Evolutionary conservation across 1,140 invertebrate species (phyloP).

Genomic region (Bombus impatiens): DNA sequence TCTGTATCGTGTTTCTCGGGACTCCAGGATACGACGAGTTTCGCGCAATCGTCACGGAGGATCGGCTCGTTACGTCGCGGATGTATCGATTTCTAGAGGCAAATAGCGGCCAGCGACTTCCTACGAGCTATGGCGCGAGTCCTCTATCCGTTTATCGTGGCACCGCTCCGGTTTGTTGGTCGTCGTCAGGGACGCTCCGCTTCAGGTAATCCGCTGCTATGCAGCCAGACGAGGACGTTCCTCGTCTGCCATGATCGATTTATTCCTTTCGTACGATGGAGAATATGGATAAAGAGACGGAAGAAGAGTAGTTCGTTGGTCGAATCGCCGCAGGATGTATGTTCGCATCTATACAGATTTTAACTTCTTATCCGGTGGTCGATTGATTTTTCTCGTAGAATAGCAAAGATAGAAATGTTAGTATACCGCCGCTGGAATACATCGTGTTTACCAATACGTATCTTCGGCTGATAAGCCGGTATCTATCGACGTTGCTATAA

Average conservation of each 20-base stretch:
- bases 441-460: background rate
- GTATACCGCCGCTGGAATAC: background rate
- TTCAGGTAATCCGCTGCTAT: slow-evolving; percentile 31
- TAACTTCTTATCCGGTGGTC: background rate
- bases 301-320: too few species aligned
- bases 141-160: slow-evolving; percentile 15
- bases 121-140: background rate
- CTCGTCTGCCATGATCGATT: slow-evolving; percentile 28
- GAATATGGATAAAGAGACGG: background rate
- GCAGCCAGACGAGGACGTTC: slow-evolving; percentile 11
- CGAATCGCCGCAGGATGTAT: background rate
- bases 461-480: background rate
- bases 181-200: background rate
- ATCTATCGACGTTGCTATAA: background rate
- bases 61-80: slow-evolving; percentile 34
- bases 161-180: background rate
- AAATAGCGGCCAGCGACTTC: slow-evolving; percentile 4
- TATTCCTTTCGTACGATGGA: background rate
- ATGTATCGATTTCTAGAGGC: slow-evolving; percentile 40
- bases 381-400: background rate
- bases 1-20: slow-evolving; percentile 1
- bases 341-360: background rate
- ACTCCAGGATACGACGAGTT: slow-evolving; percentile 22
- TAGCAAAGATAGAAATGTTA: background rate
- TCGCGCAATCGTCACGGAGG: slow-evolving; percentile 1